Evolutionary conservation across 2,888 invertebrate species (phyloP).

Genomic region (Scaptodrosophila latifasciaeformis): DNA sequence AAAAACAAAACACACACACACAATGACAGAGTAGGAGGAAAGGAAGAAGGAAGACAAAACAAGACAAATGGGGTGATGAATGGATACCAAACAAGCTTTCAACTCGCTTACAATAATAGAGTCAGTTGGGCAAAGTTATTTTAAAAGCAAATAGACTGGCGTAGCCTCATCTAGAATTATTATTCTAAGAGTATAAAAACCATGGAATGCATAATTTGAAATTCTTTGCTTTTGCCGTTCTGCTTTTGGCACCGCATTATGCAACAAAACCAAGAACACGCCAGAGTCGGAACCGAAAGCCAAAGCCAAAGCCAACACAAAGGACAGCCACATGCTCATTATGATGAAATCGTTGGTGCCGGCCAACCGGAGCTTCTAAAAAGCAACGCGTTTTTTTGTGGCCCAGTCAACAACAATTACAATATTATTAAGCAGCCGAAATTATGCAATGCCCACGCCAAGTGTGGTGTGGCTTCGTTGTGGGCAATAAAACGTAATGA

Average conservation of each 20-base stretch:
- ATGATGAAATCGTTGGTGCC: constrained; percentile 51
- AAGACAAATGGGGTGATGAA: background rate
- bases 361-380: too few relatives aligned
- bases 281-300: background rate
- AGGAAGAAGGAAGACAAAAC: background rate
- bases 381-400: constrained; percentile 14
- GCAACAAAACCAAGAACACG: constrained; percentile 39
- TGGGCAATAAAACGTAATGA: background rate
- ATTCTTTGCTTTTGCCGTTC: constrained; percentile 49
- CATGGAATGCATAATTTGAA: constrained; percentile 59
- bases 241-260: constrained; percentile 48
- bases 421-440: constrained; percentile 62
- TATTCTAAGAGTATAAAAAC: constrained; percentile 22
- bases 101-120: constrained; percentile 60
- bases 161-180: constrained; percentile 49
- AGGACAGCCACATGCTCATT: constrained; percentile 48
- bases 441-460: constrained; percentile 44
- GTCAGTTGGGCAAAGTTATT: constrained; percentile 55
- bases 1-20: too few relatives aligned
- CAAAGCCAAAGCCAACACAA: background rate
- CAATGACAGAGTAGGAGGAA: background rate
- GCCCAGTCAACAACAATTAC: constrained; percentile 62
- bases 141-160: constrained; percentile 62
- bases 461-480: background rate
- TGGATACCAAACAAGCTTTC: constrained; percentile 41